These are phyloP conservation scores for Apocheima hispidaria DNA, from an alignment of 2,888 invertebrate species.

Conservation along the genomic window DNA sequence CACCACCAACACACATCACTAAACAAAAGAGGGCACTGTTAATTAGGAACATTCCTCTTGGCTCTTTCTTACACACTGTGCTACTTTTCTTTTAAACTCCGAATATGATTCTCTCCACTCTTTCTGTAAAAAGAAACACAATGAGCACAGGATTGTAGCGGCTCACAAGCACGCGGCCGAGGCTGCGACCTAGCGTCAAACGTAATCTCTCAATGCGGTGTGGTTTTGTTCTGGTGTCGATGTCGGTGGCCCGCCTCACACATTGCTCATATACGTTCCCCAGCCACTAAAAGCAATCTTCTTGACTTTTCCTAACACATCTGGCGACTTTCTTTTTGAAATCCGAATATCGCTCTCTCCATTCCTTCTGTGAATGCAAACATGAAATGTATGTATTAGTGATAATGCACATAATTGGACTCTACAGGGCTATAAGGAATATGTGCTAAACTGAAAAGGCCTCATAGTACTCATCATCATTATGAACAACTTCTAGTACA, in stretches of 20 bases:
- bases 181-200: constrained; percentile 60
- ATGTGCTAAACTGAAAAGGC: too few species aligned
- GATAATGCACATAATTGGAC: constrained; percentile 25
- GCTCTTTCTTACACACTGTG: constrained; percentile 98
- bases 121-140: constrained; percentile 91
- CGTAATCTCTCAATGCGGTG: constrained; percentile 55
- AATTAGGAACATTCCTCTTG: constrained; percentile 98
- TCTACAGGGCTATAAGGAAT: too few species aligned
- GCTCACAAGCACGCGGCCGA: constrained; percentile 57
- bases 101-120: constrained; percentile 99
- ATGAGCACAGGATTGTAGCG: constrained; percentile 81
- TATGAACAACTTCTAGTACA: too few species aligned
- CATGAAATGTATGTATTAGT: constrained; percentile 56
- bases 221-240: constrained; percentile 55
- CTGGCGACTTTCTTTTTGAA: constrained; percentile 99
- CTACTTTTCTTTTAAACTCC: constrained; percentile 99
- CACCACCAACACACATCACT: constrained; percentile 80
- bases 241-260: constrained; percentile 77
- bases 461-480: too few species aligned
- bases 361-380: constrained; percentile 95
- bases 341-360: constrained; percentile 98
- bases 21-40: constrained; percentile 85
- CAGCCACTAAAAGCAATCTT: constrained; percentile 94
- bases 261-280: constrained; percentile 67
- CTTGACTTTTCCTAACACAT: constrained; percentile 99